Evolutionary conservation across 1,140 invertebrate genomes (phyloP).

Genomic region (Drosophila pruinosa): DNA sequence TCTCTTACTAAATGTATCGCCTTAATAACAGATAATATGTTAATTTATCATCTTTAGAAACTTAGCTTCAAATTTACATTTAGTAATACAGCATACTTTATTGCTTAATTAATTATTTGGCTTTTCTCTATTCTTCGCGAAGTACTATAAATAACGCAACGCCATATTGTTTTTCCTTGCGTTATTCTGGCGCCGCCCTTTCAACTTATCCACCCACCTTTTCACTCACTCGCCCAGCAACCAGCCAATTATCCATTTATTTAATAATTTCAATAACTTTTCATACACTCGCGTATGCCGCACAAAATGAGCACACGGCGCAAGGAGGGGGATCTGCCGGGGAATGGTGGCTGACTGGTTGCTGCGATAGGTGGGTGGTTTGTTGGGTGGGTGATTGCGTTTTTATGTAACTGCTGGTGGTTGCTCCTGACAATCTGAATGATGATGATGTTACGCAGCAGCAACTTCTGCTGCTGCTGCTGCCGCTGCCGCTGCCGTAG

Average conservation of each 20-base stretch:
- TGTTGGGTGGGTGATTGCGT: conserved; percentile 49
- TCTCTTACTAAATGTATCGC: background rate
- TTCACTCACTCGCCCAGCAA: background rate
- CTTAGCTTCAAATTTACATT: background rate
- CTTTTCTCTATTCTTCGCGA: conserved; percentile 34
- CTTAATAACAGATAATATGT: background rate
- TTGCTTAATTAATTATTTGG: conserved; percentile 57
- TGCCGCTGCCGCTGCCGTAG: background rate
- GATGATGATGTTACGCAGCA: conserved; percentile 59
- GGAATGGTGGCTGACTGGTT: conserved; percentile 4
- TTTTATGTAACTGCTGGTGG: conserved; percentile 78
- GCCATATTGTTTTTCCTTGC: conserved; percentile 54
- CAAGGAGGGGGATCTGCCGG: background rate
- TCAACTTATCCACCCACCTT: background rate
- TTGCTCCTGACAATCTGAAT: conserved; percentile 58
- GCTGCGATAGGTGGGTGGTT: conserved; percentile 62
- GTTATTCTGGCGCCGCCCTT: conserved; percentile 43
- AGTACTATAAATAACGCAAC: conserved; percentile 51
- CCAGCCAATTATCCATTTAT: conserved; percentile 74
- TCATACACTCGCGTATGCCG: conserved; percentile 60
- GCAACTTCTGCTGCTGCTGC: conserved; percentile 15
- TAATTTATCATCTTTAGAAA: background rate
- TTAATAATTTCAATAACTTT: conserved; percentile 80
- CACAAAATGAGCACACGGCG: conserved; percentile 13
- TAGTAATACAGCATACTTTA: conserved; percentile 20